Base-by-base conservation (phyloP, 2,113 vertebrate species). In the Falco punctatus region DNA sequence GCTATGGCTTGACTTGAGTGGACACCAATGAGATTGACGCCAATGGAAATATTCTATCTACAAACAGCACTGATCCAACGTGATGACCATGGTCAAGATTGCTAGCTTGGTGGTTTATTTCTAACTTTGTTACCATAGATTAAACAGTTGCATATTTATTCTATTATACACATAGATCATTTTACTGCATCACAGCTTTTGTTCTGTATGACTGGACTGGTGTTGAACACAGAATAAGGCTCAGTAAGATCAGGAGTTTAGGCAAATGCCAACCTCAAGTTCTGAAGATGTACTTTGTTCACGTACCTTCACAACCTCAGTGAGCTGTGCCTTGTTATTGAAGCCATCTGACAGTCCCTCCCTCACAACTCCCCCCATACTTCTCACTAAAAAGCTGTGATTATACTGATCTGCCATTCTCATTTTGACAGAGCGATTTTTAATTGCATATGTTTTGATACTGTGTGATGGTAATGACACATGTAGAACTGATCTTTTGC, bases 311-410 rank as follows among this genome's bases (percentile, higher is more conserved):
- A 57, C 44, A 81, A 49, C 54, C 54, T 90, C 65, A 65, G 33
- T 30, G 71, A 81, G 42, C 52, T 80, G 59, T 94, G 95, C 88
- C 82, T 93, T 88, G 72, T 93, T 94, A 74, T 21, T 77, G 88
- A 92, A 98, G 77, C 97, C 97, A 95, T 97, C 97, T 97, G 97
- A 75, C 93, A 92, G 69, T 96, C 64, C 84, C 74, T 90, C 96
- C 58, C 28, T 93, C 66, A 52, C 73, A 91, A 22, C 35, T 95
- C 70, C 69, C 70, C 92, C 59, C 54, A 22, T 57, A 74, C 69
- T 82, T 90, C 88, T 75, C 88, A 49, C 33, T 77, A 35, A 81
- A 94, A 96, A 98, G 66, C 94, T 92, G 86, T 94, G 93, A 96
- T 91, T 96, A 58, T 90, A 84, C 73, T 57, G 65, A 93, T 97